Evolutionary conservation across 2,797 vertebrate species (phyloP).

Genomic region (Staurois parvus): DNA sequence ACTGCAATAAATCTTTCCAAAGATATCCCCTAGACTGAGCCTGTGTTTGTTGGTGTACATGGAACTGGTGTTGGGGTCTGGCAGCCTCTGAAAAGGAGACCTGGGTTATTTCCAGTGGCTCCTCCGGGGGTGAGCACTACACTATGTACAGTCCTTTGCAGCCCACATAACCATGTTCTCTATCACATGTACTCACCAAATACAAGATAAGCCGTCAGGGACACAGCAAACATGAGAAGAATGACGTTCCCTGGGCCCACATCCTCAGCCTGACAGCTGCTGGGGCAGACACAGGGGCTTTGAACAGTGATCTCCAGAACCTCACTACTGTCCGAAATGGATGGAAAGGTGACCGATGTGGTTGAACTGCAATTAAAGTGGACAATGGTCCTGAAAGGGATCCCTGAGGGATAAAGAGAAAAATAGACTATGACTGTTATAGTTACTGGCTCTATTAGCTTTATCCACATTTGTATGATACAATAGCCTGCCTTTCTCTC

Average conservation of each 20-base stretch:
- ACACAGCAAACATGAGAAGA: conserved; percentile 76
- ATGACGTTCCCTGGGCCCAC: conserved; percentile 78
- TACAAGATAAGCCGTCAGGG: conserved; percentile 74
- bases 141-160: no score
- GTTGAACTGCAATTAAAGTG: conserved; percentile 77
- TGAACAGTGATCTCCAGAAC: conserved; percentile 77
- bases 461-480: no score
- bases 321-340: conserved; percentile 50
- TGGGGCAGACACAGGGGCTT: conserved; percentile 79
- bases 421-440: background rate
- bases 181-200: conserved; percentile 68
- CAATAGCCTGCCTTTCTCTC: no score
- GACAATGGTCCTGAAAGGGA: conserved; percentile 69
- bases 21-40: no score
- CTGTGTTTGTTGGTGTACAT: no score
- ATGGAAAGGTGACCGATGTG: conserved; percentile 64
- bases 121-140: no score
- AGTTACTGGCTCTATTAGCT: background rate
- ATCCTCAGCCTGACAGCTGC: conserved; percentile 75
- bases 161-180: no score
- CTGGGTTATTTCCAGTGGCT: no score
- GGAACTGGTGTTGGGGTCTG: no score
- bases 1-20: no score
- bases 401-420: conserved; percentile 44
- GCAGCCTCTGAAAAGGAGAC: no score